Conservation (phyloP, 2,113 vertebrate species). For the Nesospiza acunhae region DNA sequence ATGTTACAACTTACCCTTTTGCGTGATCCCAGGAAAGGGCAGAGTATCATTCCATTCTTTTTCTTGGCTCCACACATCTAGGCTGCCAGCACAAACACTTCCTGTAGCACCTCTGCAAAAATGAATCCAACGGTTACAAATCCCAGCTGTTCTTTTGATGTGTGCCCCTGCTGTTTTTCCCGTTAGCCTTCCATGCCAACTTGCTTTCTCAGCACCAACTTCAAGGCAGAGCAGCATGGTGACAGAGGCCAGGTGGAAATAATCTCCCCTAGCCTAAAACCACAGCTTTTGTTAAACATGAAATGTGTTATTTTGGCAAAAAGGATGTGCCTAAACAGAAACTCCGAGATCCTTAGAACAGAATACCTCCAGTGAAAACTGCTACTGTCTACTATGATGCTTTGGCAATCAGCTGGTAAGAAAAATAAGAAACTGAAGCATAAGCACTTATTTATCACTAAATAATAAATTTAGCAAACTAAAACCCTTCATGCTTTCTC, state of each 20-base stretch:
- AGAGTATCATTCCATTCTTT: not conserved
- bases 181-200: not conserved
- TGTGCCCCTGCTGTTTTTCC: not conserved
- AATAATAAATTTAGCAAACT: not conserved
- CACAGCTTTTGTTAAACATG: not conserved
- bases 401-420: not conserved
- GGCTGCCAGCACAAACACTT: accelerated
- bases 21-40: not conserved
- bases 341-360: not conserved
- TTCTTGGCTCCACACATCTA: not conserved
- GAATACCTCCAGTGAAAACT: not conserved
- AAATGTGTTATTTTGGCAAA: not conserved
- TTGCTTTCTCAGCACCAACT: not conserved
- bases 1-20: not conserved
- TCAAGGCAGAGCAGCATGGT: not conserved
- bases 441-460: not conserved
- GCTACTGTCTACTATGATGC: not conserved
- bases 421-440: not conserved
- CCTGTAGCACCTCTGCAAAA: not conserved
- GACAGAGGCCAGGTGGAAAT: not conserved
- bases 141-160: not conserved
- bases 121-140: not conserved
- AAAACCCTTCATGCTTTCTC: not conserved
- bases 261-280: not conserved
- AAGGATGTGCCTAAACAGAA: not conserved